Evolutionary conservation across 1,140 invertebrate species (phyloP).

Genomic region (Drosophila pectinifera): DNA sequence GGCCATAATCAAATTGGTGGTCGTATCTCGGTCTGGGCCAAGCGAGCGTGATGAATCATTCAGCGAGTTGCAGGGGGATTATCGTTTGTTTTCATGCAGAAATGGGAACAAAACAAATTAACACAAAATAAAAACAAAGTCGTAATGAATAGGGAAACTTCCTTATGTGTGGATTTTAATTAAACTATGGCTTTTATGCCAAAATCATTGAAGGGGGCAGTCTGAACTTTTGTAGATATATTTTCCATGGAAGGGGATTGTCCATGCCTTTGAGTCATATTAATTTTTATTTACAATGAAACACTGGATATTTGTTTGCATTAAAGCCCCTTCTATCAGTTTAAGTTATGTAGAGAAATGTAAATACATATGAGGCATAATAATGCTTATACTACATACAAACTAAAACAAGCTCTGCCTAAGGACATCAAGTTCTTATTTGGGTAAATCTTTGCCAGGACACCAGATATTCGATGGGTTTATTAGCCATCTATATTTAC

Average conservation of each 20-base stretch:
- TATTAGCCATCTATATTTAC: slow-evolving; percentile 16
- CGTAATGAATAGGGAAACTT: slow-evolving; percentile 9
- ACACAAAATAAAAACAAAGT: slow-evolving; percentile 16
- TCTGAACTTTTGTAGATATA: neutral
- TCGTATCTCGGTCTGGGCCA: slow-evolving; percentile 30
- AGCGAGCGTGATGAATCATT: slow-evolving; percentile 57
- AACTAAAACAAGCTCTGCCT: no score
- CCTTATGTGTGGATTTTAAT: slow-evolving; percentile 22
- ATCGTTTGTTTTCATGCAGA: slow-evolving; percentile 28
- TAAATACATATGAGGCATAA: no score
- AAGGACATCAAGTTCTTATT: neutral
- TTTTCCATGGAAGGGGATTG: neutral
- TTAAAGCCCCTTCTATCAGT: no score
- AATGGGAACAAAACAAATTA: slow-evolving; percentile 27
- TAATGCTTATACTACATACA: no score
- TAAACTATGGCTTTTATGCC: slow-evolving; percentile 22
- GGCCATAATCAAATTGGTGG: slow-evolving; percentile 70
- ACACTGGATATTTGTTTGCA: no score
- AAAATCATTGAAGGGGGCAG: neutral
- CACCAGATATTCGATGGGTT: neutral
- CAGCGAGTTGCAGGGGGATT: slow-evolving; percentile 19
- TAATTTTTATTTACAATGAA: neutral
- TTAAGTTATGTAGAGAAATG: neutral
- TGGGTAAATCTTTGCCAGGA: neutral
- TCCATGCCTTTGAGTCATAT: neutral